phyloP scores from a whole-genome alignment of 2,113 vertebrate genomes.

The Leuciscus idus region DNA sequence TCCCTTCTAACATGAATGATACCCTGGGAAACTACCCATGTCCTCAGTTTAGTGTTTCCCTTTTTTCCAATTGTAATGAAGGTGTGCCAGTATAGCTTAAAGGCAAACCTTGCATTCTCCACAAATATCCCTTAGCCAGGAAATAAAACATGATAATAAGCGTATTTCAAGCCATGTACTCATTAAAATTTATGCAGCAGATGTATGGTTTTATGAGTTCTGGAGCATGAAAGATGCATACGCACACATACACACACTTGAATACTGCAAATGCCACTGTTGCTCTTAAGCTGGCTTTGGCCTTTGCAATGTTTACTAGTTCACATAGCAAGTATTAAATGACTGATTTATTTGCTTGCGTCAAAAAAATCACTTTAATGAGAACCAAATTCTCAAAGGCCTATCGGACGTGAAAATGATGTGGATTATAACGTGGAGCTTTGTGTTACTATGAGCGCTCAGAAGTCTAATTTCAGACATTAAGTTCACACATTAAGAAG shows the following conservation, averaged over 20 bases:
- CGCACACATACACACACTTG: neutral
- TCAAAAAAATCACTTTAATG: neutral
- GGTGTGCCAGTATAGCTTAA: conserved; percentile 17
- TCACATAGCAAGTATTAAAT: neutral
- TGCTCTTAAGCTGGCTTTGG: neutral
- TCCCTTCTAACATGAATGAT: neutral
- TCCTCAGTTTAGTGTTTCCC: neutral
- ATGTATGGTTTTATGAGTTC: conserved; percentile 48
- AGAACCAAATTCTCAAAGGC: neutral
- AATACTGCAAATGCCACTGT: neutral
- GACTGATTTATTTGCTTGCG: conserved; percentile 10
- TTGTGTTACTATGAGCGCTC: neutral
- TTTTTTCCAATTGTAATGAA: neutral
- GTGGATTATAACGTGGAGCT: neutral
- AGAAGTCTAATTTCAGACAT: neutral
- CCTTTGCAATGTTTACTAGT: neutral
- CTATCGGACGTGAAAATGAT: neutral
- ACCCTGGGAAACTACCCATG: conserved; percentile 13
- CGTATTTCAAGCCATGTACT: conserved; percentile 25
- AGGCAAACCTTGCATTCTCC: conserved; percentile 19
- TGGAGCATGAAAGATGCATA: conserved; percentile 31
- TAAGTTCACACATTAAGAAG: neutral
- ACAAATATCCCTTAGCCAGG: conserved; percentile 32
- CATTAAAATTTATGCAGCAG: conserved; percentile 49
- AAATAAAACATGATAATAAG: conserved; percentile 33